Conservation (phyloP, 2,888 invertebrate species). For the Dromius quadrimaculatus region DNA sequence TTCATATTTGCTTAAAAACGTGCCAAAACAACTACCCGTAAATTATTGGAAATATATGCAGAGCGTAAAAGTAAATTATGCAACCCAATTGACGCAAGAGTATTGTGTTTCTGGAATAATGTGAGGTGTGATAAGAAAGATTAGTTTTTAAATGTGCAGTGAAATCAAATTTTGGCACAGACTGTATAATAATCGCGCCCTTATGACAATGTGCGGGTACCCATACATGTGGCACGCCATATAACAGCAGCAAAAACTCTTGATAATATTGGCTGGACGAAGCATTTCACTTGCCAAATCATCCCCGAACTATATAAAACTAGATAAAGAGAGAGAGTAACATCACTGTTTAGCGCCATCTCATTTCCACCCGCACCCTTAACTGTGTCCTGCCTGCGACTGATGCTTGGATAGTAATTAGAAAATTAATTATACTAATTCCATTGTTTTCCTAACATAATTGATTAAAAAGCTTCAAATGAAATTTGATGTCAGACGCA, state of each 20-base stretch:
- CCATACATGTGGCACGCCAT: slow-evolving; percentile 5
- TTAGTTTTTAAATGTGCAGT: no score
- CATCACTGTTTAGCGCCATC: no score
- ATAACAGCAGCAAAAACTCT: slow-evolving; percentile 15
- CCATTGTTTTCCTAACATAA: slow-evolving; percentile 46
- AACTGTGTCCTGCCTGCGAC: not conserved
- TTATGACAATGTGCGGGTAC: slow-evolving; percentile 13
- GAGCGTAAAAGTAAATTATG: no score
- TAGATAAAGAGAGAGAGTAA: no score
- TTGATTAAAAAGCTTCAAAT: slow-evolving; percentile 44
- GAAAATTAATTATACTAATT: slow-evolving; percentile 48
- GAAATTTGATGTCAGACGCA: slow-evolving; percentile 37
- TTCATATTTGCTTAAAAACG: no score
- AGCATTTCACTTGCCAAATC: slow-evolving; percentile 33
- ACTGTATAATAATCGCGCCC: slow-evolving; percentile 7
- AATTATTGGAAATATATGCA: no score
- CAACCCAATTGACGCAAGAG: no score
- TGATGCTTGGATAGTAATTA: slow-evolving; percentile 39
- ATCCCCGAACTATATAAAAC: slow-evolving; percentile 23
- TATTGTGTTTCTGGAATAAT: no score
- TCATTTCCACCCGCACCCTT: not conserved
- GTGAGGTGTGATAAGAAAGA: no score
- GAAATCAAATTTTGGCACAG: not conserved
- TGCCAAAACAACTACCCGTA: no score
- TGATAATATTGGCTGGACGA: slow-evolving; percentile 10